phyloP scores from a whole-genome alignment of 2,113 vertebrate genomes.

The Podarcis muralis region DNA sequence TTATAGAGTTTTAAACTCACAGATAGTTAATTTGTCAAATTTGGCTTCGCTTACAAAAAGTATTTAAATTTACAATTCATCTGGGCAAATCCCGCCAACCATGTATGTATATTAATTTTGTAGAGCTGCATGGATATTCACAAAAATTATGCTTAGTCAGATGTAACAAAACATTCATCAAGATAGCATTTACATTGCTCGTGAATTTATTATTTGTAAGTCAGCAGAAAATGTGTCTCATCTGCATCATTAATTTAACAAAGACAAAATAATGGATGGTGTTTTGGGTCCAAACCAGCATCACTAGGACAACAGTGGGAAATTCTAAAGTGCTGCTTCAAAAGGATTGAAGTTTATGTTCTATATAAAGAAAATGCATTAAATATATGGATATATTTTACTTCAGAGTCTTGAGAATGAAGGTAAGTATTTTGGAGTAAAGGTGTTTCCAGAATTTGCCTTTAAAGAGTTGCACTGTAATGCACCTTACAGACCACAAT shows the following conservation, averaged over 20 bases:
- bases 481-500: not conserved
- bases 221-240: not conserved
- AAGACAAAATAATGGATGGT: slow-evolving; percentile 1
- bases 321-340: not conserved
- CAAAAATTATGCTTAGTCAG: not conserved
- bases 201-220: not conserved
- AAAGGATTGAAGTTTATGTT: not conserved
- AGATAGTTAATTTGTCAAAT: not conserved
- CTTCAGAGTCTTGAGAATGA: not conserved
- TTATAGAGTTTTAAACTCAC: not conserved
- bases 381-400: not conserved
- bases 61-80: not conserved
- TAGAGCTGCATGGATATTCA: slow-evolving; percentile 25
- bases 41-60: not conserved
- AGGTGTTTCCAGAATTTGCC: not conserved
- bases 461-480: not conserved
- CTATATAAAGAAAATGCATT: not conserved
- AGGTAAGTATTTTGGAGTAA: not conserved
- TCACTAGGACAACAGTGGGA: not conserved
- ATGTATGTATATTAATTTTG: slow-evolving; percentile 38
- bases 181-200: not conserved
- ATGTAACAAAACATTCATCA: not conserved
- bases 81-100: not conserved
- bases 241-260: slow-evolving; percentile 1
- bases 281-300: not conserved